Evolutionary conservation across 2,888 invertebrate species (phyloP), one percentile per base, ranked within the genome.

Genomic region (Habroteleia sp.): DNA sequence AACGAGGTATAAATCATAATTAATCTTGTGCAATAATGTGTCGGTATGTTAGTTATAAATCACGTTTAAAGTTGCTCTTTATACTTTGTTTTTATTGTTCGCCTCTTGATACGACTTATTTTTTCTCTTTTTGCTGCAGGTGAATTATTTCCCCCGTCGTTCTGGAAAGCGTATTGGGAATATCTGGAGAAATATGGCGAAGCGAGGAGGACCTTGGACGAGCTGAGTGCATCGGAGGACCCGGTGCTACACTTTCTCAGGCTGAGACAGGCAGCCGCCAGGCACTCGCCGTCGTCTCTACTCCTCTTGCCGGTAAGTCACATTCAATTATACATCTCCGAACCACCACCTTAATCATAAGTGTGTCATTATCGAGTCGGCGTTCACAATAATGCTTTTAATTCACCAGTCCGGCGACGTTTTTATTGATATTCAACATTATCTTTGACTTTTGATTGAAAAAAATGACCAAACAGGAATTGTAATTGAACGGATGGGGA

Each of bases 241-340:
- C 92, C 93, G 83, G 92, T 93, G 84, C 90, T 91, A 79, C 92
- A 93, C 76, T 91, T 93, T 74, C 91, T 93, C 77, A 91, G 91
- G 84, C 90, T 93, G 80, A 90, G 92, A 69, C 90, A 91, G 81
- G 93, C 93, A 44, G 92, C 93, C 48, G 93, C 93, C 65, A 91
- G 91, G 83, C 90, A 92, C 86, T 91, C 91, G 63, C 91, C 93
- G 52, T 90, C 91, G 42, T 91, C 92, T 76, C 91, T 93, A 79
- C 91, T 93, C 77, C 91, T 92, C 85, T 87, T 93, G 87, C 93
- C 93, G 92, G 93, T 93, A 86, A 92, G 93, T 92, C 68, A 73
- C 77, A 75, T 52, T 63, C 72, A 56, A 72, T 72, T 72, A 71
- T 42, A 56, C 44, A 50, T 31, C 56, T 13, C 10, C 41, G 46